Percentiles rank a stretch among this genome's conserved stretches.
phyloP scores from a whole-genome alignment of 2,888 invertebrate genomes.

The Silvanus unidentatus region DNA sequence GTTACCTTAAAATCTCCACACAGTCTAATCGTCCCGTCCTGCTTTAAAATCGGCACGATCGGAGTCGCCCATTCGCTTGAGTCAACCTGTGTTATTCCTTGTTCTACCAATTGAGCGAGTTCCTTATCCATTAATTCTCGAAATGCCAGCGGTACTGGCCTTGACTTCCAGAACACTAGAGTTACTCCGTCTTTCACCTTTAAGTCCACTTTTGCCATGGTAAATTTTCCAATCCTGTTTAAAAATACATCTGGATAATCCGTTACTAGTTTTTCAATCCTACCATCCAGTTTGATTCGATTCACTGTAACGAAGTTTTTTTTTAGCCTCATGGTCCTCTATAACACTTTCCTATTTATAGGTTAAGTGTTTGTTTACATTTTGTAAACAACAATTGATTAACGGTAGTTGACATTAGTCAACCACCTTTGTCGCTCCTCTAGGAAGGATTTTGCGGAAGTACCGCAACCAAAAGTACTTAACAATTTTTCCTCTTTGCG shows the following conservation, averaged over 20 bases:
- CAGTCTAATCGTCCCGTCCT: conserved; percentile 16
- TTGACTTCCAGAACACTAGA: neutral
- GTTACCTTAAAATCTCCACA: conserved; percentile 25
- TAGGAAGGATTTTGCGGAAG: too few relatives aligned
- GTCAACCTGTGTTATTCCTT: conserved; percentile 7
- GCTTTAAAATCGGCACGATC: conserved; percentile 20
- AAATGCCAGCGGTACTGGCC: neutral
- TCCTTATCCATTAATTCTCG: conserved; percentile 2
- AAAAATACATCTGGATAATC: conserved; percentile 3
- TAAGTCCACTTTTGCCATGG: neutral
- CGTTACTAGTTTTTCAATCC: neutral
- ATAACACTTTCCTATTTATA: too few relatives aligned
- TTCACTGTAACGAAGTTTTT: too few relatives aligned
- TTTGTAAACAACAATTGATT: too few relatives aligned
- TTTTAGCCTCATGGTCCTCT: too few relatives aligned
- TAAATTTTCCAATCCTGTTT: neutral
- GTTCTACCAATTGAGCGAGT: conserved; percentile 6
- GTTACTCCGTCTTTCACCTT: neutral
- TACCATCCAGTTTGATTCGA: neutral
- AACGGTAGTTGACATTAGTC: too few relatives aligned
- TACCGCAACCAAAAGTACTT: too few relatives aligned
- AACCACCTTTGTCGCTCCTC: too few relatives aligned
- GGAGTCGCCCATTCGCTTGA: conserved; percentile 17
- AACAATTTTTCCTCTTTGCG: too few relatives aligned
- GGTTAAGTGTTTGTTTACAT: too few relatives aligned